Percentiles rank a stretch among this genome's conserved stretches.
These are phyloP conservation scores for Bostrychus sinensis DNA, from an alignment of 2,113 vertebrate genomes.

Conservation along the genomic window DNA sequence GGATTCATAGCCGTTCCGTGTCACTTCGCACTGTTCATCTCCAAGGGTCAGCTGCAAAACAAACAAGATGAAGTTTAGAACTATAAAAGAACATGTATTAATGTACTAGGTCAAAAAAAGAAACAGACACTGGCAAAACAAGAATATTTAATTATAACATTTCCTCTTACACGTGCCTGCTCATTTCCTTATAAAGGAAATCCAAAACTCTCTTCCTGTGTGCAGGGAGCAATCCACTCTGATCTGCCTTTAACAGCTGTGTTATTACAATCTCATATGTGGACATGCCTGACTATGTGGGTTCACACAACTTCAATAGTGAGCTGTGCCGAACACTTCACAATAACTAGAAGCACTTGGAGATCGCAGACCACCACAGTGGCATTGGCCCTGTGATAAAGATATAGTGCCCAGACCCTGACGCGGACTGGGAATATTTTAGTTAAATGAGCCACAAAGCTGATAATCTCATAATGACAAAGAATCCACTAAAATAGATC, in stretches of 20 bases:
- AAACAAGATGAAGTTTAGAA: constrained; percentile 29
- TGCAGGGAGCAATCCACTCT: not conserved
- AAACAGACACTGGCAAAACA: not conserved
- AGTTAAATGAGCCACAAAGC: not conserved
- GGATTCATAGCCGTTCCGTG: constrained; percentile 91
- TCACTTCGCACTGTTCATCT: constrained; percentile 93
- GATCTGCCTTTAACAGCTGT: not conserved
- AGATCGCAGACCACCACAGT: too few relatives aligned
- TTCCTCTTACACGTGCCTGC: not conserved
- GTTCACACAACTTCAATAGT: not conserved
- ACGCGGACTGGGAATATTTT: too few relatives aligned
- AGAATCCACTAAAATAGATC: not conserved
- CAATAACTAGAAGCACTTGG: too few relatives aligned
- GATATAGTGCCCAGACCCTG: too few relatives aligned
- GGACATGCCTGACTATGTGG: not conserved
- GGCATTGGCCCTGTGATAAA: too few relatives aligned
- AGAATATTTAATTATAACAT: constrained; percentile 1
- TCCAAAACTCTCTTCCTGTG: not conserved
- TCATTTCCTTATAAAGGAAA: constrained; percentile 3
- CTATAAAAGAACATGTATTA: constrained; percentile 1
- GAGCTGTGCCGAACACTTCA: too few relatives aligned
- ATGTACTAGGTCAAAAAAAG: constrained; percentile 8
- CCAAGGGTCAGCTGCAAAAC: constrained; percentile 89
- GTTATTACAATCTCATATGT: not conserved
- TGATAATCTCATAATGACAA: not conserved